A percentile compares a stretch with the other conserved stretches of the same genome.
Evolutionary conservation across 2,888 invertebrate genomes (phyloP).

Genomic region (Hydriomena furcata): DNA sequence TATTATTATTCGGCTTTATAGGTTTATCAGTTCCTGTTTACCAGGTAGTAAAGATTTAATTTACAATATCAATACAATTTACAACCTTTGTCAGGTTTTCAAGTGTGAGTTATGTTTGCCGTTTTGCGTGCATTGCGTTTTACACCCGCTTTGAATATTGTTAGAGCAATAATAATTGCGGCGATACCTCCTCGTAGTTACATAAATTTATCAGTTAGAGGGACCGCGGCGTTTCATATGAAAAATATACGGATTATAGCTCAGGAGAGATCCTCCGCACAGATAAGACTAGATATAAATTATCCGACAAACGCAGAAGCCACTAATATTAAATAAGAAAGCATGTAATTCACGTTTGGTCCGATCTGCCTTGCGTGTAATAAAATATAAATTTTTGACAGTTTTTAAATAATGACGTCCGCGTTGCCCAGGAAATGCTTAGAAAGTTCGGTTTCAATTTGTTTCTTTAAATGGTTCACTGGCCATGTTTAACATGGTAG

Average conservation of each 20-base stretch:
- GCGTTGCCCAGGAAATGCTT: slow-evolving; percentile 74
- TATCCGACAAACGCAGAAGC: slow-evolving; percentile 77
- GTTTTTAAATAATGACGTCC: slow-evolving; percentile 82
- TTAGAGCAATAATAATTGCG: slow-evolving; percentile 69
- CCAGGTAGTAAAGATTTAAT: slow-evolving; percentile 13
- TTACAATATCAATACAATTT: slow-evolving; percentile 16
- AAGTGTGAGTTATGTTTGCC: slow-evolving; percentile 21
- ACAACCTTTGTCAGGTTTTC: slow-evolving; percentile 11
- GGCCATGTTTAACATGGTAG: slow-evolving; percentile 54
- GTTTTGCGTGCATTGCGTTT: slow-evolving; percentile 25
- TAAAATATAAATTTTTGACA: slow-evolving; percentile 81
- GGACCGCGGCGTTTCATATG: slow-evolving; percentile 60
- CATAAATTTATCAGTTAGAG: slow-evolving; percentile 71
- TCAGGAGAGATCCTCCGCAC: slow-evolving; percentile 72
- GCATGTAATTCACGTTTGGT: slow-evolving; percentile 78
- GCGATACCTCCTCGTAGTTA: slow-evolving; percentile 59
- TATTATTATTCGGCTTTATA: slow-evolving; percentile 28
- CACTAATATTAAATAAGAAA: slow-evolving; percentile 82
- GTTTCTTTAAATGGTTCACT: slow-evolving; percentile 61
- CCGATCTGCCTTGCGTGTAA: slow-evolving; percentile 69
- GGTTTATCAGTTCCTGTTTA: slow-evolving; percentile 34
- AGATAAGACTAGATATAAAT: slow-evolving; percentile 81
- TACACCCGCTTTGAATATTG: slow-evolving; percentile 40
- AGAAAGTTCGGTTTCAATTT: slow-evolving; percentile 68
- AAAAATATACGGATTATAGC: slow-evolving; percentile 82